Conservation (phyloP, 2,797 vertebrate genomes). For the Carduelis carduelis region DNA sequence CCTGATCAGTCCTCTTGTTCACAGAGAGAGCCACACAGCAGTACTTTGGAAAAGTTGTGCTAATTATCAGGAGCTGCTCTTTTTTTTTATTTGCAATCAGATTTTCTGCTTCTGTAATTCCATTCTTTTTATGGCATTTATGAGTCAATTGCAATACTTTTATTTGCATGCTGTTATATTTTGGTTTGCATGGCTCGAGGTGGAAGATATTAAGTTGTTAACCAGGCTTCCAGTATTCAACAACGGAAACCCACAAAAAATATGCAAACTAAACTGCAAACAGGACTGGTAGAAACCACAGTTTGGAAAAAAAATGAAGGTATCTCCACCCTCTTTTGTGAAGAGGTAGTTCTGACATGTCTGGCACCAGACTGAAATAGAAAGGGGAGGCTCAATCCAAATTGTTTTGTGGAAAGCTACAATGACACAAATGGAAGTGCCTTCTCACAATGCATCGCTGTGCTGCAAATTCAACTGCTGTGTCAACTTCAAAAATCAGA, state of each 20-base stretch:
- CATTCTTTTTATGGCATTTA: not conserved
- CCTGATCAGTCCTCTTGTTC: not conserved
- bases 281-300: not conserved
- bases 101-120: not conserved
- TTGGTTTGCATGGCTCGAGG: not conserved
- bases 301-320: not conserved
- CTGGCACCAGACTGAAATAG: not conserved
- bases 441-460: accelerated
- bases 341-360: not conserved
- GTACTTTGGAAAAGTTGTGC: not conserved
- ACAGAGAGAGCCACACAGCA: not conserved
- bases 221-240: not conserved
- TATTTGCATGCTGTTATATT: not conserved
- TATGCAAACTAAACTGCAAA: not conserved
- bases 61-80: not conserved
- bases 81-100: not conserved
- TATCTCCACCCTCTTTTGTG: not conserved
- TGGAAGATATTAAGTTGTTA: not conserved
- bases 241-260: not conserved
- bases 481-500: not conserved
- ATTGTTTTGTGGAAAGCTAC: not conserved
- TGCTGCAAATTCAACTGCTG: not conserved
- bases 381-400: not conserved
- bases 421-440: not conserved
- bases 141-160: not conserved